Evolutionary conservation across 2,113 vertebrate genomes (phyloP), one percentile per base, ranked within the genome.

Genomic region (Scomber japonicus): DNA sequence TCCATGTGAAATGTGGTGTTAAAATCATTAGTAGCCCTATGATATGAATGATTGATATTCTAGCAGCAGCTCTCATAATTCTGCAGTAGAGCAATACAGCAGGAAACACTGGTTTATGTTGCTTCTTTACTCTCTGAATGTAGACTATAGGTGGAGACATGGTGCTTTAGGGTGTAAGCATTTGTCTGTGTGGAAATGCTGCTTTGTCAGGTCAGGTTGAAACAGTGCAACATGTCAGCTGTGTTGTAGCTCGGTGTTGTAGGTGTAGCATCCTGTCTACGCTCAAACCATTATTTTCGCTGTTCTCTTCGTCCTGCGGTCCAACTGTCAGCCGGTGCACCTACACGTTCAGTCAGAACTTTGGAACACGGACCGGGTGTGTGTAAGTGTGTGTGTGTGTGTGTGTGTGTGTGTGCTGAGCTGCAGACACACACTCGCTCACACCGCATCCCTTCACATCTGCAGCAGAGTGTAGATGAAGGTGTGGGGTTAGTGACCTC

Each of bases 401-500:
- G 24, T 27, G 24, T 27, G 24, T 3, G 35, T 5, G 35, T 61
- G 53, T 61, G 7, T 0, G 61, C 53, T 6, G 51, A 51, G 24
- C 3, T 13, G 31, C 50, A 62, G 7, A 24, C 19, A 15, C 49
- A 60, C 54, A 72, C 59, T 8, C 55, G 7, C 14, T 48, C 50
- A 19, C 27, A 55, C 66, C 49, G 55, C 59, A 30, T n/a, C 59
- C 7, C 6, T 62, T 45, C n/a, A 3, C 21, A 24, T 70, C 53
- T 71, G 72, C 67, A 61, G 67, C 75, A 21, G 80, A 2, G 19
- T 76, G 63, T 17, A 31, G 66, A 71, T 16, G 57, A 68, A 78
- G 73, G 87, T 90, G 92, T 72, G 9, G 80, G 84, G 53, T 87
- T 73, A 75, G 83, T 62, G 89, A 86, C 88, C 78, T 63, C 88